Evolutionary conservation across 1,140 invertebrate genomes (phyloP).

Genomic region (Rhysida immarginata): DNA sequence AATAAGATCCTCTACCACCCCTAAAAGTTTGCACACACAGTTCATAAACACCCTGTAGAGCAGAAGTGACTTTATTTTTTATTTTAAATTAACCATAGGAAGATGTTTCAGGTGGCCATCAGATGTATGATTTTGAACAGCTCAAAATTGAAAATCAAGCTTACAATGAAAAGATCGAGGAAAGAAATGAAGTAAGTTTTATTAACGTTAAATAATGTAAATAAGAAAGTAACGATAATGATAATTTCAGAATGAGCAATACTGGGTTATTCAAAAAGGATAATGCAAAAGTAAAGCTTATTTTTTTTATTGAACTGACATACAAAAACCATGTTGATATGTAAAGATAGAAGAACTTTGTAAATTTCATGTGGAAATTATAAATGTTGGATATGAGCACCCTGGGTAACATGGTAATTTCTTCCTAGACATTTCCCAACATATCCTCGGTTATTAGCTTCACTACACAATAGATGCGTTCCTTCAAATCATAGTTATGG

Average conservation of each 20-base stretch:
- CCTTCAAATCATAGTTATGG: no score
- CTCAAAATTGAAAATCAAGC: slow-evolving; percentile 7
- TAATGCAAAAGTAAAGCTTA: not conserved
- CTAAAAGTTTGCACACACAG: no score
- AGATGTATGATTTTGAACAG: slow-evolving; percentile 2
- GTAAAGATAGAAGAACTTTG: not conserved
- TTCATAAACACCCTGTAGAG: no score
- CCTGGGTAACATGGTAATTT: no score
- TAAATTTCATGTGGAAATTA: not conserved
- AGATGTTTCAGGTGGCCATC: not conserved
- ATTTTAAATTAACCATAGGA: no score
- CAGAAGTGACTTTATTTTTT: no score
- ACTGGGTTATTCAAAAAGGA: not conserved
- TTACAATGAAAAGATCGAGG: slow-evolving; percentile 4
- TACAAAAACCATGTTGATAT: not conserved
- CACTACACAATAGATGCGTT: no score
- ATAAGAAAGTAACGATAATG: not conserved
- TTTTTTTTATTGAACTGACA: not conserved
- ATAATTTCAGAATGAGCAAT: not conserved
- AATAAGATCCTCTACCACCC: no score
- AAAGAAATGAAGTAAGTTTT: not conserved
- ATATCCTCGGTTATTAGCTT: no score
- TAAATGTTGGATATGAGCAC: no score
- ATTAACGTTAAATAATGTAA: not conserved
- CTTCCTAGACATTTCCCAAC: no score